These are phyloP conservation scores for Henricia sp. DNA, from an alignment of 53 echinoderm and acorn worm genomes.

Conservation along the genomic window DNA sequence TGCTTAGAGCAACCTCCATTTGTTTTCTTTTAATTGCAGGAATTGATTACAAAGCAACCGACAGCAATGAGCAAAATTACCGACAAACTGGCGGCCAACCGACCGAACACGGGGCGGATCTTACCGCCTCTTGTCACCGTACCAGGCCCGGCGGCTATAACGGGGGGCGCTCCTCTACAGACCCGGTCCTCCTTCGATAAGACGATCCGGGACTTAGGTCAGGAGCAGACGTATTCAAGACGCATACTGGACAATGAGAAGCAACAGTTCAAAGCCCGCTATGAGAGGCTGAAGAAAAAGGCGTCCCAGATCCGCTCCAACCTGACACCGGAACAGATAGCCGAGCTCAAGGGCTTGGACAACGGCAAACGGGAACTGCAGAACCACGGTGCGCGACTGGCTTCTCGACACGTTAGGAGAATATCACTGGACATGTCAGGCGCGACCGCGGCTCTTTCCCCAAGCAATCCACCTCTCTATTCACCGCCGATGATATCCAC, in stretches of 20 bases:
- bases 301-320: constrained; percentile 42
- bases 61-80: not conserved
- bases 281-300: constrained; percentile 39
- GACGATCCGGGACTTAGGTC: constrained; percentile 15
- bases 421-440: not conserved
- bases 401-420: not conserved
- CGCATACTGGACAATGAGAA: constrained; percentile 45
- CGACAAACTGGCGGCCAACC: constrained; percentile 8
- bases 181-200: not conserved
- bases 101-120: constrained; percentile 18
- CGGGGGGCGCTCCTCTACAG: not conserved
- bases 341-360: constrained; percentile 18
- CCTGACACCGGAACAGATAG: constrained; percentile 47
- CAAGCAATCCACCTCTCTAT: not conserved
- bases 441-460: not conserved
- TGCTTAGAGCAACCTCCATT: not conserved
- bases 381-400: not conserved
- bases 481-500: not conserved
- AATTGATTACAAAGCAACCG: not conserved
- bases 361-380: not conserved
- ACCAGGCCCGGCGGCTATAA: not conserved
- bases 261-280: constrained; percentile 33
- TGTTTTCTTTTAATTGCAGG: too few species aligned
- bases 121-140: constrained; percentile 33
- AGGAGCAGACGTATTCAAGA: constrained; percentile 41